Conservation (phyloP, 2,888 invertebrate genomes). For the Chelonus formosanus region DNA sequence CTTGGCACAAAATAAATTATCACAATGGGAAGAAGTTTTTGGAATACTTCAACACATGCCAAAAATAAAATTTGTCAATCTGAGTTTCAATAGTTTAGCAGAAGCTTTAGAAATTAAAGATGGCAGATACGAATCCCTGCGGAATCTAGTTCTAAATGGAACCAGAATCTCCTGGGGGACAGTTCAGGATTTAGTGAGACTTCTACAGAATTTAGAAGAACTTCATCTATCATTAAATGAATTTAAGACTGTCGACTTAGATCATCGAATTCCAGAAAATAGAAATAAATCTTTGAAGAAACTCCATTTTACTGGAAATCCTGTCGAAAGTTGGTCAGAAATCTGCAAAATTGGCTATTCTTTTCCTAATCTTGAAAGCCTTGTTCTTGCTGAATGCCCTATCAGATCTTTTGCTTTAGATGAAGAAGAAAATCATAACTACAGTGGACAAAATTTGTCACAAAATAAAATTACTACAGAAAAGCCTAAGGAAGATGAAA, state of each 20-base stretch:
- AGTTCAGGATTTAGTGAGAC: slow-evolving; percentile 78
- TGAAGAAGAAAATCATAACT: slow-evolving; percentile 38
- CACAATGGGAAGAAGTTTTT: slow-evolving; percentile 90
- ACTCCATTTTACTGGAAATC: slow-evolving; percentile 89
- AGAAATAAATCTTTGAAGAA: slow-evolving; percentile 78
- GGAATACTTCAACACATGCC: slow-evolving; percentile 89
- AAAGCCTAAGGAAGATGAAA: slow-evolving; percentile 40
- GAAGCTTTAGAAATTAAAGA: slow-evolving; percentile 71
- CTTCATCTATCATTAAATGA: slow-evolving; percentile 92
- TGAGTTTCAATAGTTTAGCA: slow-evolving; percentile 87
- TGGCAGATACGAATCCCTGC: slow-evolving; percentile 62
- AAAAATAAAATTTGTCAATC: slow-evolving; percentile 86
- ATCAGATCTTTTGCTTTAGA: slow-evolving; percentile 69
- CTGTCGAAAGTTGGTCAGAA: slow-evolving; percentile 84
- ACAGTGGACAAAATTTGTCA: slow-evolving; percentile 31
- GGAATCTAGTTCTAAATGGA: slow-evolving; percentile 85
- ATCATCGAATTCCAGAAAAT: slow-evolving; percentile 57
- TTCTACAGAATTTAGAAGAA: slow-evolving; percentile 85
- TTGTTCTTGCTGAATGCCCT: slow-evolving; percentile 88
- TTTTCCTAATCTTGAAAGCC: slow-evolving; percentile 85
- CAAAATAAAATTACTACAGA: slow-evolving; percentile 21
- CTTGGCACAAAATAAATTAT: slow-evolving; percentile 89
- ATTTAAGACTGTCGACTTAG: slow-evolving; percentile 78
- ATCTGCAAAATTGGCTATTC: slow-evolving; percentile 83
- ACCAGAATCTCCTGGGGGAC: slow-evolving; percentile 88